Percentiles rank a stretch among this genome's conserved stretches.
phyloP scores from a whole-genome alignment of 2,113 vertebrate species.

The Psettodes erumei region DNA sequence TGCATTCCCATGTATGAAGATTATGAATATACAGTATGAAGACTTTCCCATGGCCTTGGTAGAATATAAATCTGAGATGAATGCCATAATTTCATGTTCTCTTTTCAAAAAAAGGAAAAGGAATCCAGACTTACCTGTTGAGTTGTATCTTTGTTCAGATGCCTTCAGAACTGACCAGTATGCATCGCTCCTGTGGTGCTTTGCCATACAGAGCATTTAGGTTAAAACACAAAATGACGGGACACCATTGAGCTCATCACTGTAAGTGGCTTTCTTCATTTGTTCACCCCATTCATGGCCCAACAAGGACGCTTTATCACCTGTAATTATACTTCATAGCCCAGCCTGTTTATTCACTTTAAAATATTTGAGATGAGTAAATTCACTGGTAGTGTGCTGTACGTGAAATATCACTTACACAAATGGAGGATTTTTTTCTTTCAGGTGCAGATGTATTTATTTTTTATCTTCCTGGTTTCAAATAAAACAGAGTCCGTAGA shows the following conservation, averaged over 20 bases:
- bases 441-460: slow-evolving; percentile 63
- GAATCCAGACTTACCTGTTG: not conserved
- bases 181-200: not conserved
- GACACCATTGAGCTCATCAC: slow-evolving; percentile 31
- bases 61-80: not conserved
- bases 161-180: slow-evolving; percentile 10
- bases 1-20: slow-evolving; percentile 58
- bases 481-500: slow-evolving; percentile 59
- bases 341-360: slow-evolving; percentile 1
- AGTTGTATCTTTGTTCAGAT: not conserved
- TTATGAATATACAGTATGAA: no score
- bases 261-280: slow-evolving; percentile 61
- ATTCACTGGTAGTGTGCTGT: slow-evolving; percentile 38
- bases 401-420: slow-evolving; percentile 27
- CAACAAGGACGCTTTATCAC: not conserved
- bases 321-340: slow-evolving; percentile 40
- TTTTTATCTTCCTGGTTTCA: slow-evolving; percentile 50
- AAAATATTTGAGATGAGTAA: slow-evolving; percentile 38
- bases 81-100: slow-evolving; percentile 4
- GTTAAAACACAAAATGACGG: not conserved
- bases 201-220: not conserved
- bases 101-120: not conserved
- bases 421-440: slow-evolving; percentile 16
- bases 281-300: not conserved
- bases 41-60: slow-evolving; percentile 22